These are phyloP conservation scores for Paratilapia polleni DNA, from an alignment of 2,113 vertebrate genomes.

Conservation along the genomic window DNA sequence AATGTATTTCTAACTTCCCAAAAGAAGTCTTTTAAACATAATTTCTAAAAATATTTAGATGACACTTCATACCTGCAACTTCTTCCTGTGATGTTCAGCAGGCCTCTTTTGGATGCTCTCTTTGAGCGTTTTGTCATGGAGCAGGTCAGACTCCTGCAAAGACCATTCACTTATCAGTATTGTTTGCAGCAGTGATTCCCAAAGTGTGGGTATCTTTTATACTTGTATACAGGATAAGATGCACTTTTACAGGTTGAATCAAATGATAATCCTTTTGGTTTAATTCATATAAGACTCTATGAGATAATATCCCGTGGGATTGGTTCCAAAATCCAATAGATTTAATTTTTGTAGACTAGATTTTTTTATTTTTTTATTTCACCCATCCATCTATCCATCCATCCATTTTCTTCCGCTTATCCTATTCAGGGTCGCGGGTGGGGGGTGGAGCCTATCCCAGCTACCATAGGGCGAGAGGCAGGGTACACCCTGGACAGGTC, in stretches of 20 bases:
- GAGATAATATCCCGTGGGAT: background rate
- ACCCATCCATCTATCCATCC: too few species aligned
- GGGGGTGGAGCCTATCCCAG: too few species aligned
- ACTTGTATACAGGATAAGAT: background rate
- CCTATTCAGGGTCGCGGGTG: too few species aligned
- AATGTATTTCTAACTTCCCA: background rate
- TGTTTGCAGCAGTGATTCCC: background rate
- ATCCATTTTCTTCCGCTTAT: too few species aligned
- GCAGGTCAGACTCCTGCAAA: slow-evolving; percentile 53
- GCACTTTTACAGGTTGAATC: background rate
- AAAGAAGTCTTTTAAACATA: background rate
- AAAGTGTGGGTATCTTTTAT: rapidly evolving
- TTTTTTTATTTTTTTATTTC: too few species aligned
- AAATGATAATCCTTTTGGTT: too few species aligned
- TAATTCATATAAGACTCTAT: too few species aligned
- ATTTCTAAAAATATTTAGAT: background rate
- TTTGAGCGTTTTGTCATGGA: slow-evolving; percentile 22
- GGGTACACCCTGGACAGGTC: too few species aligned
- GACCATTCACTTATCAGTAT: background rate
- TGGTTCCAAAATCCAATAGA: background rate
- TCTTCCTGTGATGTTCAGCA: slow-evolving; percentile 40
- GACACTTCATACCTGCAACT: slow-evolving; percentile 56
- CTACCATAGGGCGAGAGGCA: too few species aligned
- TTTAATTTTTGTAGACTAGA: too few species aligned
- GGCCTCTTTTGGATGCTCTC: slow-evolving; percentile 36